Conservation (phyloP, 2,797 vertebrate species). For the Sebastes cheni region DNA sequence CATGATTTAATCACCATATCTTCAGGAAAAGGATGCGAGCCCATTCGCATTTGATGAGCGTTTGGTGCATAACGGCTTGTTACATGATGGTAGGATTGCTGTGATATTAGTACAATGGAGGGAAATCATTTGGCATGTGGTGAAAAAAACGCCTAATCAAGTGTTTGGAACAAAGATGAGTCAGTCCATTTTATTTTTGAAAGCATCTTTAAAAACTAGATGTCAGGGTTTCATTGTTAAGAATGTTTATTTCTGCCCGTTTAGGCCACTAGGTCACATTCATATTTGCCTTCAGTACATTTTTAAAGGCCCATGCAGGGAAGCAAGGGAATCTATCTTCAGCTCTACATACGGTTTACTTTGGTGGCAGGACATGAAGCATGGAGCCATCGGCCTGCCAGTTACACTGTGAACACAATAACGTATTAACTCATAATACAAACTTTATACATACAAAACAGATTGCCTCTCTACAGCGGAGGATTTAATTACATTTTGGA, state of each 20-base stretch:
- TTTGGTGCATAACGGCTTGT: slow-evolving; percentile 52
- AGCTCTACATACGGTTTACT: not conserved
- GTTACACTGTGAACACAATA: not conserved
- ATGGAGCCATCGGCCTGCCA: slow-evolving; percentile 8
- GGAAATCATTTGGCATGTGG: slow-evolving; percentile 6
- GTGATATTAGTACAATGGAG: slow-evolving; percentile 16
- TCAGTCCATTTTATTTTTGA: slow-evolving; percentile 4
- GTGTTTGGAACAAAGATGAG: slow-evolving; percentile 1
- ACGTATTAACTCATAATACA: not conserved
- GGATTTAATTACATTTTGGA: not conserved
- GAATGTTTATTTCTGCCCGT: not conserved
- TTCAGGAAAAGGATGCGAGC: slow-evolving; percentile 33
- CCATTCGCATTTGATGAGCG: slow-evolving; percentile 51
- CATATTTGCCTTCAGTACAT: not conserved
- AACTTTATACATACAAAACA: not conserved
- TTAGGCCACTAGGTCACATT: slow-evolving; percentile 6
- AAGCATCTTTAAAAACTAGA: slow-evolving; percentile 1
- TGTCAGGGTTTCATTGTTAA: not conserved
- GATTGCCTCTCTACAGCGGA: not conserved
- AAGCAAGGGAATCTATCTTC: not conserved
- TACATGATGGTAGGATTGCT: slow-evolving; percentile 25
- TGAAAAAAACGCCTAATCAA: slow-evolving; percentile 17
- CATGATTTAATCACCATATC: slow-evolving; percentile 74
- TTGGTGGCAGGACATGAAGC: slow-evolving; percentile 3
- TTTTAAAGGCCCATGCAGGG: not conserved